phyloP scores from a whole-genome alignment of 2,888 invertebrate species.

The Ennomos erosarius region DNA sequence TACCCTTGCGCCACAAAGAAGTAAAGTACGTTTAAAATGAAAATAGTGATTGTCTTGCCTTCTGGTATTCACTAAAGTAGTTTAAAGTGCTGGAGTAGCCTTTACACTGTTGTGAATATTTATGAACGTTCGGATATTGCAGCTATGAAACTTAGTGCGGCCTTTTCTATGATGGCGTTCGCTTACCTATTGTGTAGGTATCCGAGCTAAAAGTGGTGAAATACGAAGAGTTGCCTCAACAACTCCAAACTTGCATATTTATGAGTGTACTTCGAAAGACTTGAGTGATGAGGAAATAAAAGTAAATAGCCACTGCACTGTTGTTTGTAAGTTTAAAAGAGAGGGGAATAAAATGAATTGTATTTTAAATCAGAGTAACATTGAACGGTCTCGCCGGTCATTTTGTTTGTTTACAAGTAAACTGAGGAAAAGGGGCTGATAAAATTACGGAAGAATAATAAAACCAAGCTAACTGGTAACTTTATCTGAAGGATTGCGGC shows the following conservation, averaged over 20 bases:
- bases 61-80: constrained; percentile 60
- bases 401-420: constrained; percentile 20
- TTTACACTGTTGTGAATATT: constrained; percentile 72
- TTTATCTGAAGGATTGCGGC: not conserved
- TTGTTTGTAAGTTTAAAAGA: constrained; percentile 57
- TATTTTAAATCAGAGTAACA: constrained; percentile 39
- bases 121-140: constrained; percentile 76
- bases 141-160: constrained; percentile 66
- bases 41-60: constrained; percentile 49
- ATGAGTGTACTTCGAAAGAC: constrained; percentile 76
- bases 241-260: constrained; percentile 76
- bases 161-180: constrained; percentile 58
- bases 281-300: constrained; percentile 77
- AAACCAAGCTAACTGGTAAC: not conserved
- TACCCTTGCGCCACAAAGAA: constrained; percentile 21
- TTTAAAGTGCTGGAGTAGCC: constrained; percentile 48
- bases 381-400: constrained; percentile 19
- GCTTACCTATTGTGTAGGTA: constrained; percentile 67
- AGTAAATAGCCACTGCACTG: constrained; percentile 65
- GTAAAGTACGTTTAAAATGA: constrained; percentile 53
- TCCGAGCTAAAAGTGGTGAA: constrained; percentile 69
- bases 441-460: constrained; percentile 9
- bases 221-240: constrained; percentile 68
- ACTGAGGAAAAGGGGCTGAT: constrained; percentile 7
- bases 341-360: constrained; percentile 50